Conservation (phyloP, 2,888 invertebrate species). For the Callosobruchus maculatus region DNA sequence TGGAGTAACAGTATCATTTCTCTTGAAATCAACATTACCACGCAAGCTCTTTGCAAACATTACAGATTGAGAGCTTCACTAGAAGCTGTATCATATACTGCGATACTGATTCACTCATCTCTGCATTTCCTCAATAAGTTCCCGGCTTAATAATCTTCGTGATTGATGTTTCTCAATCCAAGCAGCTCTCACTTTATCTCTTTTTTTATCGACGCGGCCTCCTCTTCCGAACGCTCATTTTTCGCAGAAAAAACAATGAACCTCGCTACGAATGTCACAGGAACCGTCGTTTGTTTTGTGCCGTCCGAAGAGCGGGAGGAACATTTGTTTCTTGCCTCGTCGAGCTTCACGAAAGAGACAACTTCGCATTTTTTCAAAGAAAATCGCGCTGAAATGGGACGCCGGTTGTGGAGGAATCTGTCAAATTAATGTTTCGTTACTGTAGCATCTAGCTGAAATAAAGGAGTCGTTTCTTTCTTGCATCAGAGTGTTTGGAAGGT, state of each 20-base stretch:
- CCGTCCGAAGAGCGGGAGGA: background rate
- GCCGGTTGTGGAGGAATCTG: background rate
- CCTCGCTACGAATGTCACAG: background rate
- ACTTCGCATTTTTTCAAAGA: background rate
- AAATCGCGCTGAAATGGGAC: background rate
- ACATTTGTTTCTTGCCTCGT: background rate
- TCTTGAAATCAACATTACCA: too few relatives aligned
- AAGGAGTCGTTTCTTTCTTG: too few relatives aligned
- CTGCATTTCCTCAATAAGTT: too few relatives aligned
- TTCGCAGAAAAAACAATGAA: background rate
- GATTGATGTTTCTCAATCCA: background rate
- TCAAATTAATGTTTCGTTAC: background rate
- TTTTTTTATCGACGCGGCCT: background rate
- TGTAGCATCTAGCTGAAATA: too few relatives aligned
- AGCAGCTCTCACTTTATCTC: background rate
- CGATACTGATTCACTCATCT: too few relatives aligned
- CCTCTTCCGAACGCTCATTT: background rate
- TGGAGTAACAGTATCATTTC: too few relatives aligned
- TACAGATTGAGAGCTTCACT: too few relatives aligned
- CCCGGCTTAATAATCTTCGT: too few relatives aligned
- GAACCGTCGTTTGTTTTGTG: background rate
- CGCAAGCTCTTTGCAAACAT: too few relatives aligned
- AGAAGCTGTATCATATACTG: too few relatives aligned
- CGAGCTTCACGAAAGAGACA: background rate
- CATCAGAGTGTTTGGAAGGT: too few relatives aligned